Percentiles rank a stretch among this genome's conserved stretches.
phyloP scores from a whole-genome alignment of 2,888 invertebrate genomes.

The Tricholauxania praeusta region DNA sequence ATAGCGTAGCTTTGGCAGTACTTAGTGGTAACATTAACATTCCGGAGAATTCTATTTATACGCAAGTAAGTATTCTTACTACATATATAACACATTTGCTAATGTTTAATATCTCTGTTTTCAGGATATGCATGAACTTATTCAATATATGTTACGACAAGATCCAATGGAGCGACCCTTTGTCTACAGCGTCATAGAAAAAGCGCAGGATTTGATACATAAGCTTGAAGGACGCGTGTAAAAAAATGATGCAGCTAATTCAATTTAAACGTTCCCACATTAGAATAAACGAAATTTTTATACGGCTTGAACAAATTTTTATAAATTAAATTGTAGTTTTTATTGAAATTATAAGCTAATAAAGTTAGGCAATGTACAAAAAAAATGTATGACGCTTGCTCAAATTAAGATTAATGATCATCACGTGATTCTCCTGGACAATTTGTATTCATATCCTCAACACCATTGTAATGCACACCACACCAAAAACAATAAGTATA shows the following conservation, averaged over 20 bases:
- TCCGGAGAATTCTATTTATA: constrained; percentile 77
- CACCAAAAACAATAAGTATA: constrained; percentile 87
- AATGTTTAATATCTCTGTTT: background rate
- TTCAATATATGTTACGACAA: constrained; percentile 78
- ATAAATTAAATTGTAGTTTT: background rate
- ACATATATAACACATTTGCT: constrained; percentile 12
- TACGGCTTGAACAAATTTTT: constrained; percentile 12
- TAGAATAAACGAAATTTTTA: constrained; percentile 14
- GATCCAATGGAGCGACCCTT: constrained; percentile 83
- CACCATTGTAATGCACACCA: constrained; percentile 76
- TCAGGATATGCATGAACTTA: constrained; percentile 77
- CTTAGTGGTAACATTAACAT: constrained; percentile 80
- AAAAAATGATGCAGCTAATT: background rate
- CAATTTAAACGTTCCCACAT: background rate
- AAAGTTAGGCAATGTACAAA: constrained; percentile 6
- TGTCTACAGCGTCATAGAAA: constrained; percentile 78
- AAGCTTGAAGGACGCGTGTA: constrained; percentile 73
- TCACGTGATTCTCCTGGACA: constrained; percentile 77
- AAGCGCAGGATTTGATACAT: constrained; percentile 71
- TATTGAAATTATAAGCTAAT: constrained; percentile 7
- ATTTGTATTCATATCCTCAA: constrained; percentile 72
- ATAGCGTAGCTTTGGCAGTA: constrained; percentile 88
- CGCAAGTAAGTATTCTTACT: constrained; percentile 62
- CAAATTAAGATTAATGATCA: constrained; percentile 69
- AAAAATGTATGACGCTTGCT: background rate